Conservation (phyloP, 1,140 invertebrate genomes). For the Drosophila parabipectinata region DNA sequence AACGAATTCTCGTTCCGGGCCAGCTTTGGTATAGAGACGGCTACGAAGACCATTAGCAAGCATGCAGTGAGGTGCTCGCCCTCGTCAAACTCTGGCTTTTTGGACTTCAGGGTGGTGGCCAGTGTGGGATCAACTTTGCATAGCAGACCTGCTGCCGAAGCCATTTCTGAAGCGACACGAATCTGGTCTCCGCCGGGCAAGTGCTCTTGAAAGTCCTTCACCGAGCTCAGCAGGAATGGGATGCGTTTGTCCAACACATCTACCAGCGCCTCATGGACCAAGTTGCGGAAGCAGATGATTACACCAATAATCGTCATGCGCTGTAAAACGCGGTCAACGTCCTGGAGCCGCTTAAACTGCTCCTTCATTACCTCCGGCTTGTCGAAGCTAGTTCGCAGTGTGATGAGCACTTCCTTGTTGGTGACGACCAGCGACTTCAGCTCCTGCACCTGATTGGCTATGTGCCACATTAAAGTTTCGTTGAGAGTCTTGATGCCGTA, state of each 20-base stretch:
- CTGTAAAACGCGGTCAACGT: conserved; percentile 97
- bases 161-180: conserved; percentile 98
- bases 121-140: conserved; percentile 98
- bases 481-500: conserved; percentile 99
- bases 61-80: conserved; percentile 97
- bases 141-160: conserved; percentile 95
- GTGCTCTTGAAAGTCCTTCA: conserved; percentile 97
- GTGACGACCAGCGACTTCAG: conserved; percentile 96
- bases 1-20: conserved; percentile 95
- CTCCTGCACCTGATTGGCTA: conserved; percentile 98
- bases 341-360: conserved; percentile 94
- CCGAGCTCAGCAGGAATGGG: conserved; percentile 98
- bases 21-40: conserved; percentile 98
- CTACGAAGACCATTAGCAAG: conserved; percentile 99
- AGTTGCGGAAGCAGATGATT: conserved; percentile 96
- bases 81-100: conserved; percentile 94
- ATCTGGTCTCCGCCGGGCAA: conserved; percentile 95
- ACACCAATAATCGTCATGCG: conserved; percentile 99
- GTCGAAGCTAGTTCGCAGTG: conserved; percentile 97
- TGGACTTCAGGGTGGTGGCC: conserved; percentile 92
- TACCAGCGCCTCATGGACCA: conserved; percentile 96
- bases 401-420: conserved; percentile 96
- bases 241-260: conserved; percentile 97
- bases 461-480: conserved; percentile 99
- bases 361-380: conserved; percentile 99